Evolutionary conservation across 1,140 invertebrate genomes (phyloP), one percentile per base, ranked within the genome.

Genomic region (Chironomus striatipennis): DNA sequence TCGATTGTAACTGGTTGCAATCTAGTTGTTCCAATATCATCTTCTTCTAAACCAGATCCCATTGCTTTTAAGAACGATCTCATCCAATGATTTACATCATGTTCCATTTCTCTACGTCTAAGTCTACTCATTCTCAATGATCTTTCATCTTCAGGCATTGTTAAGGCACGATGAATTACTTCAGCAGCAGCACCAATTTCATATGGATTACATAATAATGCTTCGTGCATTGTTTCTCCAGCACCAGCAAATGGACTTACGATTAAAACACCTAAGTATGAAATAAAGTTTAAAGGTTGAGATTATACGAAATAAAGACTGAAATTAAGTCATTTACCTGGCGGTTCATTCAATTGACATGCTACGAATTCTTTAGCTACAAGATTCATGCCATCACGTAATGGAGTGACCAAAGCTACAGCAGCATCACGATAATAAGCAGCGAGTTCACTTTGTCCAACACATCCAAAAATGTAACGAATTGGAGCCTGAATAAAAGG

Each of bases 341-440:
- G 93, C 0, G 92, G 89, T 12, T 88, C 88, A 76, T 94, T 93
- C 8, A 95, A 95, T 82, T 96, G 94, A 79, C 94, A 96, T 6
- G 94, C 94, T 2, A 96, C 93, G 79, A 94, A 96, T 81, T 97
- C 94, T 82, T 97, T 96, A 6, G 94, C 94, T 0, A 96, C 94
- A 67, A 97, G 85, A 84, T 97, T 97, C 94, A 97, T 97, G 70
- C 94, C 94, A 80, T 96, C 94, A 67, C 94, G 84, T 0, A 96
- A 81, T 0, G 94, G 94, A 0, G 94, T 95, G 0, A 96, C 93
- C 17, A 96, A 81, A 18, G 91, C 93, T 0, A 97, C 93, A 0
- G 92, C 90, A 0, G 93, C 89, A 78, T 95, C 93, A 17, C 93
- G 85, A 82, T 95, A 95, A 76, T 94, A 90, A 0, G 92, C 91